These are phyloP conservation scores for Steinernema feltiae DNA, from an alignment of 1,140 invertebrate genomes.

Conservation along the genomic window DNA sequence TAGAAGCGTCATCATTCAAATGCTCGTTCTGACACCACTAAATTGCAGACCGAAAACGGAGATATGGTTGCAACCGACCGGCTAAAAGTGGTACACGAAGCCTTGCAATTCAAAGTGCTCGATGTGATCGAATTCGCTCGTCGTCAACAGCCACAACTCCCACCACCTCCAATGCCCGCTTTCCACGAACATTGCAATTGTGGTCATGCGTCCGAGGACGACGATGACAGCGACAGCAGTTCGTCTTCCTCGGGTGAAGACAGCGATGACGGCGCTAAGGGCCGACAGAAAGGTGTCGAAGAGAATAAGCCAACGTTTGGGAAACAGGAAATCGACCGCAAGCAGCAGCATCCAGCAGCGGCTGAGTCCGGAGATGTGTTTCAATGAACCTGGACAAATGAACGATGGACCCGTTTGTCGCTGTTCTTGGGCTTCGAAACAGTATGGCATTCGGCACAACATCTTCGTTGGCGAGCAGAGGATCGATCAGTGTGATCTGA, in stretches of 20 bases:
- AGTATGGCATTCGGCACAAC: slow-evolving; percentile 86
- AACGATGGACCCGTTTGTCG: slow-evolving; percentile 93
- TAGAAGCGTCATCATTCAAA: background rate
- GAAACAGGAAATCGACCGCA: slow-evolving; percentile 72
- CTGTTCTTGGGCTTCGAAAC: slow-evolving; percentile 79
- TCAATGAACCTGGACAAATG: slow-evolving; percentile 90
- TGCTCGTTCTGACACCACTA: background rate
- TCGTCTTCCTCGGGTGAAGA: too few relatives aligned
- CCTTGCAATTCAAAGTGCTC: background rate
- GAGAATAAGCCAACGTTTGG: slow-evolving; percentile 63
- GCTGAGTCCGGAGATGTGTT: slow-evolving; percentile 91
- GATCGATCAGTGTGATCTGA: slow-evolving; percentile 69
- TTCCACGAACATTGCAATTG: slow-evolving; percentile 18
- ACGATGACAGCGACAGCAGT: background rate
- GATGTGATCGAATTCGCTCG: background rate
- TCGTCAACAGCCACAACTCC: background rate
- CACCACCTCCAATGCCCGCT: slow-evolving; percentile 27
- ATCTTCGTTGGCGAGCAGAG: slow-evolving; percentile 83
- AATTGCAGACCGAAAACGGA: background rate
- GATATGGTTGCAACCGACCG: background rate
- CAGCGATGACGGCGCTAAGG: slow-evolving; percentile 63
- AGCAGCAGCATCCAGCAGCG: slow-evolving; percentile 82
- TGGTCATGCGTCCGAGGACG: background rate
- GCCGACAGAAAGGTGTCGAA: slow-evolving; percentile 63
- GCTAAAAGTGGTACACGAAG: background rate